Conservation (phyloP, 2,113 vertebrate genomes). For the Ptilorrhoa leucosticta region DNA sequence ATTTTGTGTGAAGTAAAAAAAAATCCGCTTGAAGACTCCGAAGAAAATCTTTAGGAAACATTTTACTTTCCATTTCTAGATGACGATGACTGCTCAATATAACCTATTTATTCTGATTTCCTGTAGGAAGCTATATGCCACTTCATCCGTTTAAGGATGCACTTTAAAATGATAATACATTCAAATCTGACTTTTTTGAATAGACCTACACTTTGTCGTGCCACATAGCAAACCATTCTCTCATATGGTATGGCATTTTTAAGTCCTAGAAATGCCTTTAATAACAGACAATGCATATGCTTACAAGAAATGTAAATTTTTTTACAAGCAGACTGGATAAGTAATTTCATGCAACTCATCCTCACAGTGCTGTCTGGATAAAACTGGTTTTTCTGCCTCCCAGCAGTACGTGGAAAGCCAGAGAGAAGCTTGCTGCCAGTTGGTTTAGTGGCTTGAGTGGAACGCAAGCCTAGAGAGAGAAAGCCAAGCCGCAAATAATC, state of each 20-base stretch:
- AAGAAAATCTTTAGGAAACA: background rate
- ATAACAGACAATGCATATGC: slow-evolving; percentile 11
- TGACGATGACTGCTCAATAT: background rate
- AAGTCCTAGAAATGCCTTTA: background rate
- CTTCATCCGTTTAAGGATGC: background rate
- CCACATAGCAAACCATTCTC: background rate
- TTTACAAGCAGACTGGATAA: slow-evolving; percentile 12
- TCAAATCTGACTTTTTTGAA: background rate
- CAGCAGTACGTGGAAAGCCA: slow-evolving; percentile 6
- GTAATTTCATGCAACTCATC: slow-evolving; percentile 44
- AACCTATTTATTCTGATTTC: slow-evolving; percentile 13
- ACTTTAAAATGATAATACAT: background rate
- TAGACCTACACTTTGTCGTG: background rate
- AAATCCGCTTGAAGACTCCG: background rate
- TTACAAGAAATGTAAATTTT: slow-evolving; percentile 32
- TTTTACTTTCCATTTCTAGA: slow-evolving; percentile 2
- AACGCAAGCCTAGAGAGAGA: background rate
- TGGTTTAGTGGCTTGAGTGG: slow-evolving; percentile 54
- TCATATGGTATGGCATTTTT: background rate
- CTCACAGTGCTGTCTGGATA: slow-evolving; percentile 38
- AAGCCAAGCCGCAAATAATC: slow-evolving; percentile 54
- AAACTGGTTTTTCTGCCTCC: slow-evolving; percentile 59
- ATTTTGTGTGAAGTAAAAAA: slow-evolving; percentile 20
- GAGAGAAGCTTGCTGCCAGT: slow-evolving; percentile 30
- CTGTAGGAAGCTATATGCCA: background rate